These are phyloP conservation scores for Canis aureus DNA, from an alignment of 2,113 vertebrate species.

Conservation along the genomic window DNA sequence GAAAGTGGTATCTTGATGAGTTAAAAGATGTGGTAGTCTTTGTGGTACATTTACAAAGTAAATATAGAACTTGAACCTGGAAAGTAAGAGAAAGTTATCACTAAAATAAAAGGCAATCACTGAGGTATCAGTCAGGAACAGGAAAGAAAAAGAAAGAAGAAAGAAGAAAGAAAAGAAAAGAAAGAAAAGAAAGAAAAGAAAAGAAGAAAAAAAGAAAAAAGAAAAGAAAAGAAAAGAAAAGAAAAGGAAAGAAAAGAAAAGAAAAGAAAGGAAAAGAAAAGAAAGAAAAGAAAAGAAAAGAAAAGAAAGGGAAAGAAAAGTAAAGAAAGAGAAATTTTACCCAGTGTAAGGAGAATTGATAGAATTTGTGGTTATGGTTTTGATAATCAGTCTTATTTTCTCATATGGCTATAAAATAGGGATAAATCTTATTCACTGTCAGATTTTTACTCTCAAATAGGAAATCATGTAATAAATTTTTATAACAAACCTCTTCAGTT, in stretches of 20 bases:
- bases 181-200: rapidly evolving
- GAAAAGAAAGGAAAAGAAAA: too few species aligned
- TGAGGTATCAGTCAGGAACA: neutral
- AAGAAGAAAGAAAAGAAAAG: neutral
- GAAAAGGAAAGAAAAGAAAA: too few species aligned
- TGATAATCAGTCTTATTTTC: neutral
- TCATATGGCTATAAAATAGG: neutral
- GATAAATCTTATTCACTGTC: neutral
- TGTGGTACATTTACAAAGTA: neutral
- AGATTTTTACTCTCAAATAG: slow-evolving; percentile 3
- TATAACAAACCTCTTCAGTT: neutral
- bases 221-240: neutral
- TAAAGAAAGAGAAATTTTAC: neutral
- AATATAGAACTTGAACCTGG: neutral
- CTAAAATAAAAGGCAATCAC: neutral
- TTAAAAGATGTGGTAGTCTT: neutral
- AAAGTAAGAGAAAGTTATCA: neutral
- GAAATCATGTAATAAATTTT: neutral
- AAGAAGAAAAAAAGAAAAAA: neutral
- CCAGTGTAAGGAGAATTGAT: neutral
- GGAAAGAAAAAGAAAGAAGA: too few species aligned
- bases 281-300: neutral
- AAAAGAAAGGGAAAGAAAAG: too few species aligned
- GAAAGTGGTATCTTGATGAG: neutral
- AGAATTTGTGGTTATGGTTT: neutral